Evolutionary conservation across 2,797 vertebrate genomes (phyloP).

Genomic region (Miichthys miiuy): DNA sequence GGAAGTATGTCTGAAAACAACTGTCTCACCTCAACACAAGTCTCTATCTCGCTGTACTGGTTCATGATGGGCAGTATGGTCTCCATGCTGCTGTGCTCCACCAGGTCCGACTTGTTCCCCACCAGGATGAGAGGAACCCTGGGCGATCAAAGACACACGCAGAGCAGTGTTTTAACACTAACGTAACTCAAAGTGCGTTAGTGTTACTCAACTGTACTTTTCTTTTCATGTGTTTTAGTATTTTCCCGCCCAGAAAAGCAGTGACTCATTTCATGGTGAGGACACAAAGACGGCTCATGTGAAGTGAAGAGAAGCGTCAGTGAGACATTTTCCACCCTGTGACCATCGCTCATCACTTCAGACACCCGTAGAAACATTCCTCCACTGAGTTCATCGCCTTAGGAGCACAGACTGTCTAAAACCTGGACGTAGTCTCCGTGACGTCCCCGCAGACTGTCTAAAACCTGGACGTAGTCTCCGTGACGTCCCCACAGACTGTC

Average conservation of each 20-base stretch:
- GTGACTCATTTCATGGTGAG: not conserved
- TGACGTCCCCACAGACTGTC: no score
- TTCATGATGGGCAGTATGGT: constrained; percentile 98
- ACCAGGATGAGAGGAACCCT: constrained; percentile 97
- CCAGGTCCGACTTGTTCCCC: constrained; percentile 97
- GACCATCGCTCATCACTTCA: constrained; percentile 23
- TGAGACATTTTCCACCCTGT: constrained; percentile 10
- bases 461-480: no score
- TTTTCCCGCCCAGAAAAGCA: not conserved
- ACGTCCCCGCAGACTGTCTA: no score
- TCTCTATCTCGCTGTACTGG: constrained; percentile 96
- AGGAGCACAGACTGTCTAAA: not conserved
- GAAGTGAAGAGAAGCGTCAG: constrained; percentile 13
- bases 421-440: no score
- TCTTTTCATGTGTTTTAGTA: not conserved
- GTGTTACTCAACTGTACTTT: not conserved
- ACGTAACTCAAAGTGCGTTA: not conserved
- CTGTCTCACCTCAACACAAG: constrained; percentile 93
- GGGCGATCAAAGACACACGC: constrained; percentile 1
- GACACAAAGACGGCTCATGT: constrained; percentile 1
- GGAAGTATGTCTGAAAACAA: not conserved
- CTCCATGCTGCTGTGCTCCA: constrained; percentile 98
- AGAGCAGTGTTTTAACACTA: not conserved
- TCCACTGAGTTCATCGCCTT: no score
- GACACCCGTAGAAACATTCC: not conserved